These are phyloP conservation scores for Omphaloscelis lunosa DNA, from an alignment of 2,888 invertebrate species.

Conservation along the genomic window DNA sequence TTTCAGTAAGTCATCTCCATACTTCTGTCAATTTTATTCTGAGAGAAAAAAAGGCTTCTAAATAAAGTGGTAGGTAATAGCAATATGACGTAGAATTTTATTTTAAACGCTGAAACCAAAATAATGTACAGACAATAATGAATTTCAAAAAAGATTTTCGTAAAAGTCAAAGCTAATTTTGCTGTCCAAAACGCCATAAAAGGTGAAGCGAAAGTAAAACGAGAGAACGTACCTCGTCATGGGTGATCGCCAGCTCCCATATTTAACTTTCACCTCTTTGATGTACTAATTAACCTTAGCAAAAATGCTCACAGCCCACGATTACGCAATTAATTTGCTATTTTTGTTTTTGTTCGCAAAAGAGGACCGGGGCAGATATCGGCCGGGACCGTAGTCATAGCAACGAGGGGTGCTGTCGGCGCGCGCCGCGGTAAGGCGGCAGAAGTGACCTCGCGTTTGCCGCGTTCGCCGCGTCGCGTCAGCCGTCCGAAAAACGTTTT, in stretches of 20 bases:
- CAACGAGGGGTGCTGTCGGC: constrained; percentile 87
- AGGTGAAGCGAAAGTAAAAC: constrained; percentile 57
- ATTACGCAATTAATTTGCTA: constrained; percentile 89
- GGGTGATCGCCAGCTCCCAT: constrained; percentile 67
- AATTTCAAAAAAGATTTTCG: constrained; percentile 30
- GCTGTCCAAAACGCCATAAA: constrained; percentile 38
- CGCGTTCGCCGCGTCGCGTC: constrained; percentile 82
- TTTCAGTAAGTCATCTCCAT: constrained; percentile 21
- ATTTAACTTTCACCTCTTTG: constrained; percentile 76
- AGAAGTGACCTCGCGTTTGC: constrained; percentile 85
- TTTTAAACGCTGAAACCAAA: neutral
- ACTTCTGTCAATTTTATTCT: constrained; percentile 9
- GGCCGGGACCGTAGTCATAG: constrained; percentile 87
- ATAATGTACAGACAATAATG: neutral
- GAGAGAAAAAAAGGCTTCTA: neutral
- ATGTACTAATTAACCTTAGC: constrained; percentile 79
- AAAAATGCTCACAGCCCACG: constrained; percentile 83
- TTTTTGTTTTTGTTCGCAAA: constrained; percentile 87
- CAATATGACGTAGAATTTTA: neutral
- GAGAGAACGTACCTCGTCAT: constrained; percentile 72
- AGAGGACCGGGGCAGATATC: constrained; percentile 84
- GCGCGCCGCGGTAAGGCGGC: constrained; percentile 87
- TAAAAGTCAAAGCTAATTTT: constrained; percentile 43
- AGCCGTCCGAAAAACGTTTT: constrained; percentile 75
- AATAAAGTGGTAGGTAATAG: neutral